A percentile compares a stretch with the other conserved stretches of the same genome.
Evolutionary conservation across 1,140 invertebrate species (phyloP).

Genomic region (Armadillidium nasatum): DNA sequence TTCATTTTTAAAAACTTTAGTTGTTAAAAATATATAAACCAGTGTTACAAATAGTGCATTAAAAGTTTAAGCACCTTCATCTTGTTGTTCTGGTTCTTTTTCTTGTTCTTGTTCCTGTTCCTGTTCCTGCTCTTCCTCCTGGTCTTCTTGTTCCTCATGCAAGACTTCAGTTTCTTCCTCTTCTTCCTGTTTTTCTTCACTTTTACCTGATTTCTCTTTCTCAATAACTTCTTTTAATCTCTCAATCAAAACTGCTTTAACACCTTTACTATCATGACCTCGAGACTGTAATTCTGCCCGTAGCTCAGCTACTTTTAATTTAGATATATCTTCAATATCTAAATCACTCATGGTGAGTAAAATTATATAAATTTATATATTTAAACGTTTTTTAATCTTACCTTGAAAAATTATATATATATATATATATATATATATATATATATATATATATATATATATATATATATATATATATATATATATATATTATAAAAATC

Average conservation of each 20-base stretch:
- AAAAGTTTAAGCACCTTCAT: not conserved
- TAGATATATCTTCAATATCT: not conserved
- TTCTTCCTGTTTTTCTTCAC: not conserved
- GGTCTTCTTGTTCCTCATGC: not conserved
- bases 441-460: constrained; percentile 15
- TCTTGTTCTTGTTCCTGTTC: not conserved
- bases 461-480: not conserved
- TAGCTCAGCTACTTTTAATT: not conserved
- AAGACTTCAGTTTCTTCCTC: not conserved
- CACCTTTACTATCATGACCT: not conserved
- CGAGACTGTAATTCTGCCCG: not conserved
- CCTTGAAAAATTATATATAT: not conserved
- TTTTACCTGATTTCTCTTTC: not conserved
- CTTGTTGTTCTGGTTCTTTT: not conserved
- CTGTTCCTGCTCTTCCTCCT: not conserved
- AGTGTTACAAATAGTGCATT: not conserved
- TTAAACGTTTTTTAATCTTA: not conserved
- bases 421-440: constrained; percentile 15
- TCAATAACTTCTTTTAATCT: not conserved
- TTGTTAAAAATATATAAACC: no score
- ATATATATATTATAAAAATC: no score
- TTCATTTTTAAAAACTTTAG: not conserved
- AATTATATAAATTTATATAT: not conserved
- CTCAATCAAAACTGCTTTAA: not conserved
- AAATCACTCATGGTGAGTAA: not conserved